Evolutionary conservation across 30 jellyfish, hydroid and myxozoan genomes (phyloP), one percentile per base, ranked within the genome.

Genomic region (Hydractinia echinata): DNA sequence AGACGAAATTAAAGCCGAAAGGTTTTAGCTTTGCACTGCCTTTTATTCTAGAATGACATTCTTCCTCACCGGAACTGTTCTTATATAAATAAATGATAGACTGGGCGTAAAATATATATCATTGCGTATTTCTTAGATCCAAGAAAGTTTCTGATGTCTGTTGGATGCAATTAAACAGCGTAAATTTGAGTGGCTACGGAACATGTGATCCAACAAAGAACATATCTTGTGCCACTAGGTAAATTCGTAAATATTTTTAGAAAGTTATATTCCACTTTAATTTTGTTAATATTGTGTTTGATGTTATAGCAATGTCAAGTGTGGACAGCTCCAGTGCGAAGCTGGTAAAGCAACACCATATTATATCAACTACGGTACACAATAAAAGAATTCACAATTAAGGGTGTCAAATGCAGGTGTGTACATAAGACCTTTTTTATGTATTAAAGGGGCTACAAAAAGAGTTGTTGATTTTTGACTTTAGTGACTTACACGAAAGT

Each of bases 281-380:
- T 52, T 56, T 16, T 76, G 68, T 20, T 49, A 20, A 1, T 13
- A 14, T 4, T 30, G 9, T 64, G 64, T 15, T 51, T 82, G 68
- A 72, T 61, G 6, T 67, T 55, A 19, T 21, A 89, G 97, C 74
- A 79, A 90, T 58, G 67, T 90, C 5, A 71, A 72, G 76, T 90
- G 97, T 73, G 97, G 97, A 4, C 97, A 90, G 83, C 50, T 90
- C 48, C 97, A 90, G 68, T 90, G 97, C 83, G n/a, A 19, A n/a
- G 76, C 97, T 53, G 13, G 54, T 5, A 55, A 85, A 66, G 21
- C 21, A 3, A 71, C 51, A 30, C 97, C 97, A 13, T 51, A 30
- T 48, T 82, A 67, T 64, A 68, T 81, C 4, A 91, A 86, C 49
- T 90, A 85, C 77, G 97, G 97, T 9, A 77, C 87, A n/a, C 83